phyloP scores from a whole-genome alignment of 2,888 invertebrate species.

The Drosophila yooni region DNA sequence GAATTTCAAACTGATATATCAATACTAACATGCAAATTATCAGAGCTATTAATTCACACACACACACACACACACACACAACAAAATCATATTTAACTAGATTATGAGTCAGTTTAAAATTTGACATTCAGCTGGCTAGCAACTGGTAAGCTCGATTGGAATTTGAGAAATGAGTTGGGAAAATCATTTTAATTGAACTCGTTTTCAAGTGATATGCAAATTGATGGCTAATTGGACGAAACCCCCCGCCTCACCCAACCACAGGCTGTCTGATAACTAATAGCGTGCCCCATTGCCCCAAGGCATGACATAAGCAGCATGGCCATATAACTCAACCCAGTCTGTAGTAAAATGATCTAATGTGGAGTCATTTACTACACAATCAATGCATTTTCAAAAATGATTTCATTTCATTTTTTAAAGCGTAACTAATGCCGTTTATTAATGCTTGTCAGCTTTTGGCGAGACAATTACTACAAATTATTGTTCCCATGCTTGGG shows the following conservation, averaged over 20 bases:
- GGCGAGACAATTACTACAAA: constrained; percentile 46
- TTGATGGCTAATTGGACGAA: constrained; percentile 50
- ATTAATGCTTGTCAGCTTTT: constrained; percentile 54
- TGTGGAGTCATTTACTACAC: constrained; percentile 42
- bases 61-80: background rate
- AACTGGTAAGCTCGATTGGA: constrained; percentile 7
- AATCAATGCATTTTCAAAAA: constrained; percentile 75
- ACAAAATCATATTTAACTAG: background rate
- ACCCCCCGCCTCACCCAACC: background rate
- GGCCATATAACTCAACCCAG: constrained; percentile 40
- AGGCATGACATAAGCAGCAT: constrained; percentile 40
- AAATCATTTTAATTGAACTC: constrained; percentile 68
- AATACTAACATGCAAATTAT: background rate
- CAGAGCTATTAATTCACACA: background rate
- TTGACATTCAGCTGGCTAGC: background rate
- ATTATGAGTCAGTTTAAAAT: constrained; percentile 6
- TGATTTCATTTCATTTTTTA: constrained; percentile 64
- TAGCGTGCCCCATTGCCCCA: constrained; percentile 8
- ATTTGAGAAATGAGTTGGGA: constrained; percentile 11
- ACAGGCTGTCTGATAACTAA: constrained; percentile 23
- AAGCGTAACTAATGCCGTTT: constrained; percentile 41
- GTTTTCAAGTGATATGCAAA: constrained; percentile 72
- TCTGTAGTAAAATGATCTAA: constrained; percentile 57
- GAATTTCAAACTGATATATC: background rate
- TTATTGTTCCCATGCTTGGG: constrained; percentile 42